Evolutionary conservation across 2,113 vertebrate genomes (phyloP).

Genomic region (Festucalex cinctus): DNA sequence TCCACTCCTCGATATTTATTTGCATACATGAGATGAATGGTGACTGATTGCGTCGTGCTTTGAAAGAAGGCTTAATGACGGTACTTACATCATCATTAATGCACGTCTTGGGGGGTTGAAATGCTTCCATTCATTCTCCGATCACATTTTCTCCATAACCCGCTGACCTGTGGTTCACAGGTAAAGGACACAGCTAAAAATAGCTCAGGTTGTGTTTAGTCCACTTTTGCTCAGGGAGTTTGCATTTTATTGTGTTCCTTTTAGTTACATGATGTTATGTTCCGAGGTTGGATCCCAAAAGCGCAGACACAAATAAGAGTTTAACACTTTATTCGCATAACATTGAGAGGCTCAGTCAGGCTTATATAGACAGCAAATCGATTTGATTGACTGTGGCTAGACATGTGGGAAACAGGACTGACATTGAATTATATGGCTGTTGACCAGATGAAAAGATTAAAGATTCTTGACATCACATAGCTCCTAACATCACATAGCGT

Average conservation of each 20-base stretch:
- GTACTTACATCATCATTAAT: slow-evolving; percentile 19
- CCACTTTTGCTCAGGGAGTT: neutral
- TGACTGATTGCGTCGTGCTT: slow-evolving; percentile 33
- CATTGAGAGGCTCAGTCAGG: too few relatives aligned
- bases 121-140: slow-evolving; percentile 11
- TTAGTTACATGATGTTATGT: neutral
- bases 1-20: neutral
- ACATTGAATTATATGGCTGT: too few relatives aligned
- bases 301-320: too few relatives aligned
- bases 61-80: slow-evolving; percentile 23
- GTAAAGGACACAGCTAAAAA: neutral
- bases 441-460: too few relatives aligned
- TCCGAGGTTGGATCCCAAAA: too few relatives aligned
- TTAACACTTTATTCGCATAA: too few relatives aligned
- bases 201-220: neutral
- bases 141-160: neutral
- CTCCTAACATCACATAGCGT: too few relatives aligned
- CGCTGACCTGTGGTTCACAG: neutral
- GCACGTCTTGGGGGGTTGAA: slow-evolving; percentile 13
- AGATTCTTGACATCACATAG: too few relatives aligned
- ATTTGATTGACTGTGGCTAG: too few relatives aligned
- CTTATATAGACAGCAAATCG: too few relatives aligned
- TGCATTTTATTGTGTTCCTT: neutral
- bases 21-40: slow-evolving; percentile 27
- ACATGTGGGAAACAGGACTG: too few relatives aligned